phyloP scores from a whole-genome alignment of 37 sponge, comb jelly and placozoan genomes.

The Cliona cf. orientalis region DNA sequence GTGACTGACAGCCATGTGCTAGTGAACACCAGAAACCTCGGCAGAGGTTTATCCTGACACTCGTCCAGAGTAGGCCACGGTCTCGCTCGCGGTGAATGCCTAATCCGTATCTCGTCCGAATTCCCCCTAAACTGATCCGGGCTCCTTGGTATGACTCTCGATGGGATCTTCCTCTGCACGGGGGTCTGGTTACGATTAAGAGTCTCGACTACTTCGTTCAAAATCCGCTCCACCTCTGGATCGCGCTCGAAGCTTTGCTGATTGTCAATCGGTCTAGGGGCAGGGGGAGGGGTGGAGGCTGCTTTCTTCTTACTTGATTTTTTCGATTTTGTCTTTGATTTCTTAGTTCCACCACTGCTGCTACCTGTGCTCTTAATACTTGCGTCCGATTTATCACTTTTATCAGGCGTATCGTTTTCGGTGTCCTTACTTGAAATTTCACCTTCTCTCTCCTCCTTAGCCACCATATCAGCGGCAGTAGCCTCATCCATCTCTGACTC shows the following conservation, averaged over 20 bases:
- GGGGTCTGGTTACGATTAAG: slow-evolving; percentile 29
- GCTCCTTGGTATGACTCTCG: slow-evolving; percentile 2
- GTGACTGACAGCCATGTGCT: slow-evolving; percentile 83
- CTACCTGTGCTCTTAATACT: slow-evolving; percentile 12
- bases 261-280: neutral
- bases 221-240: neutral
- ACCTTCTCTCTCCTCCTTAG: slow-evolving; percentile 8
- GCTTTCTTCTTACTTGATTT: neutral
- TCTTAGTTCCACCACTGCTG: too few relatives aligned
- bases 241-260: neutral
- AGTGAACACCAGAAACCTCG: slow-evolving; percentile 52
- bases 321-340: neutral
- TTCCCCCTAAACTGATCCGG: slow-evolving; percentile 12
- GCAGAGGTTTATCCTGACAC: slow-evolving; percentile 43
- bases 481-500: neutral
- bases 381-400: neutral
- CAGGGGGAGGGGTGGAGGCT: neutral
- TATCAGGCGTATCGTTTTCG: neutral
- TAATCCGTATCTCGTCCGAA: slow-evolving; percentile 27
- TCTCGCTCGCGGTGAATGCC: slow-evolving; percentile 12
- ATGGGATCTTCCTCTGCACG: neutral
- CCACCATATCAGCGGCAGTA: neutral
- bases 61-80: slow-evolving; percentile 71
- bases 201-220: slow-evolving; percentile 18
- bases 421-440: neutral